Evolutionary conservation across 2,888 invertebrate genomes (phyloP), one percentile per base, ranked within the genome.

Genomic region (Malachius bipustulatus): DNA sequence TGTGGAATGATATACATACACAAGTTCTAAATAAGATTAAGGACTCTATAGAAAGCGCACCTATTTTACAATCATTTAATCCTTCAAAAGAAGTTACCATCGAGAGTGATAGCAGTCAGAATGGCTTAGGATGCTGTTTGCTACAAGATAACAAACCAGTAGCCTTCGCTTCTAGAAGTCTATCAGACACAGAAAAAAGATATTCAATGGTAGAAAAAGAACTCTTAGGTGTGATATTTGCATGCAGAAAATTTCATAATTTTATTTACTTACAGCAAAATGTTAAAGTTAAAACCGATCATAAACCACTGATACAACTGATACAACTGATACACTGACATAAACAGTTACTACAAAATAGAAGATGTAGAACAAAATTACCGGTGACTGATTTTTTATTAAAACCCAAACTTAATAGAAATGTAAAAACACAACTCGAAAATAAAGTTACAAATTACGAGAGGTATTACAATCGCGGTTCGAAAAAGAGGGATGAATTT

Each of bases 1-100:
- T 28, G 11, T 28, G 29, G 29, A n/a, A 6, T 4, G 29, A 28
- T n/a, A 11, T n/a, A n/a, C 29, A 28, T 28, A 28, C n/a, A 6
- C 8, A 28, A 28, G 29, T n/a, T 8, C 11, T 28, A n/a, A n/a
- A 28, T n/a, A 28, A 28, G 8, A 4, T 28, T 11, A 28, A 28
- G 11, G 11, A 9, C 8, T 4, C 11, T n/a, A 4, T 28, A 9
- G 11, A n/a, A 28, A 11, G 11, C 6, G 29, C 29, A 28, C 11
- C 29, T 8, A n/a, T 28, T n/a, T 28, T 28, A 28, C 8, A 9
- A 19, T 19, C n/a, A 8, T 19, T 19, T 19, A n/a, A 19, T 19
- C 6, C 6, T 6, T 8, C 6, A 8, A 19, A 19, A 19, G 24
- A n/a, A 19, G 24, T 8, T 19, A 19, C 24, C n/a, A n/a, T 19